Percentiles rank a stretch among this genome's conserved stretches.
phyloP scores from a whole-genome alignment of 2,113 vertebrate genomes.

The Isurus oxyrinchus region DNA sequence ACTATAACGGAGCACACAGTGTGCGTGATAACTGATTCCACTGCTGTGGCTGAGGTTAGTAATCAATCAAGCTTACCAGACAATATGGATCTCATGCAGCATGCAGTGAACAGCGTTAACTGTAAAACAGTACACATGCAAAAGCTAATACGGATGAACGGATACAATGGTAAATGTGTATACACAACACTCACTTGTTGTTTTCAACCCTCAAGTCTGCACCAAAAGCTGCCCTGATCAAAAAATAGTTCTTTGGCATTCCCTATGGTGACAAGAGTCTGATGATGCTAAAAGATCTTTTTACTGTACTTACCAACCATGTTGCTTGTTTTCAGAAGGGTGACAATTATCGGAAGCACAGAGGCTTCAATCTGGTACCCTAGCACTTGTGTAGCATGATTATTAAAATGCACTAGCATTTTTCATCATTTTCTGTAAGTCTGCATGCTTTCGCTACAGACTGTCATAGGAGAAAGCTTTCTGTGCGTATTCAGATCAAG shows the following conservation, averaged over 20 bases:
- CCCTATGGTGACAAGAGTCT: background rate
- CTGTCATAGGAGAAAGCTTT: background rate
- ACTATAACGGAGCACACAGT: background rate
- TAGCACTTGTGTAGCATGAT: background rate
- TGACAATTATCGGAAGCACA: background rate
- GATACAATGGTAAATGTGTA: background rate
- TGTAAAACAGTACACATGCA: constrained; percentile 88
- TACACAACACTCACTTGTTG: background rate
- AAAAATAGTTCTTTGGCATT: background rate
- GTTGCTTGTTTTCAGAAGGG: background rate
- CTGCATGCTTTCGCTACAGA: background rate
- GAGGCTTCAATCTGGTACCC: background rate
- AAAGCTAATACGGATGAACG: constrained; percentile 57
- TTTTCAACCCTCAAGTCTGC: background rate
- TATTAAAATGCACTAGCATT: background rate
- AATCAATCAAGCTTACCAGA: constrained; percentile 80
- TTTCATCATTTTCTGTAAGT: background rate
- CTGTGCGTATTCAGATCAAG: background rate
- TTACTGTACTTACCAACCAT: too few species aligned
- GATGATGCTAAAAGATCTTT: background rate
- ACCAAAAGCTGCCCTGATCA: background rate
- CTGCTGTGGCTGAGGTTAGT: constrained; percentile 55
- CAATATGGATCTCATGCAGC: constrained; percentile 78
- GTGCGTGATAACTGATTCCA: constrained; percentile 44
- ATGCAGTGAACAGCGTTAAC: constrained; percentile 95